Evolutionary conservation across 2,888 invertebrate species (phyloP).

Genomic region (Eupeodes luniger): DNA sequence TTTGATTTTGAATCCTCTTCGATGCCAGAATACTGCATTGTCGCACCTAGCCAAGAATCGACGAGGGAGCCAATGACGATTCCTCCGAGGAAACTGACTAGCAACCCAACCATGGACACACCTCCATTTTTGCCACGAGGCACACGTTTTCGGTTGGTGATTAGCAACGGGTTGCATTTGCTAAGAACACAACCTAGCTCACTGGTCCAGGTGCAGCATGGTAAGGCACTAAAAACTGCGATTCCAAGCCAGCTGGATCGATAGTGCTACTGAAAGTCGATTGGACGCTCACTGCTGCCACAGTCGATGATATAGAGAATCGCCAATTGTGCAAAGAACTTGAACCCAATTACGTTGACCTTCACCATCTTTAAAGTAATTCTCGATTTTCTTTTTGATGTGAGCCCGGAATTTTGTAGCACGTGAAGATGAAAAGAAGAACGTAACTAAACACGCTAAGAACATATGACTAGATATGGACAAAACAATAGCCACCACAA

Average conservation of each 20-base stretch:
- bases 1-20: slow-evolving; percentile 86
- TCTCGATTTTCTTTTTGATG: slow-evolving; percentile 89
- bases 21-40: slow-evolving; percentile 93
- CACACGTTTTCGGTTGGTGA: slow-evolving; percentile 90
- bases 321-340: slow-evolving; percentile 93
- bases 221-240: slow-evolving; percentile 90
- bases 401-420: slow-evolving; percentile 91
- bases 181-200: slow-evolving; percentile 92
- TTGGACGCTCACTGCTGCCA: slow-evolving; percentile 90
- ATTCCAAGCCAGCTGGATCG: slow-evolving; percentile 93
- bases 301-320: slow-evolving; percentile 91
- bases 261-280: slow-evolving; percentile 91
- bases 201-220: slow-evolving; percentile 95
- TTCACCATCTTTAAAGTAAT: slow-evolving; percentile 91
- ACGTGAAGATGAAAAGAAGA: slow-evolving; percentile 92
- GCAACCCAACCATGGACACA: slow-evolving; percentile 87
- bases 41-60: slow-evolving; percentile 93
- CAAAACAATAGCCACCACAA: slow-evolving; percentile 90
- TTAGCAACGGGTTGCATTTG: slow-evolving; percentile 88
- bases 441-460: slow-evolving; percentile 88
- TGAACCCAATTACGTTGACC: slow-evolving; percentile 95
- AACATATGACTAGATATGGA: slow-evolving; percentile 92
- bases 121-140: slow-evolving; percentile 96
- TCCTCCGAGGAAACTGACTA: slow-evolving; percentile 85
- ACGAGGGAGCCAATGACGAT: slow-evolving; percentile 91